Percentiles rank a stretch among this genome's conserved stretches.
Conservation (phyloP, 2,797 vertebrate genomes). For the Gobio occitaniae region DNA sequence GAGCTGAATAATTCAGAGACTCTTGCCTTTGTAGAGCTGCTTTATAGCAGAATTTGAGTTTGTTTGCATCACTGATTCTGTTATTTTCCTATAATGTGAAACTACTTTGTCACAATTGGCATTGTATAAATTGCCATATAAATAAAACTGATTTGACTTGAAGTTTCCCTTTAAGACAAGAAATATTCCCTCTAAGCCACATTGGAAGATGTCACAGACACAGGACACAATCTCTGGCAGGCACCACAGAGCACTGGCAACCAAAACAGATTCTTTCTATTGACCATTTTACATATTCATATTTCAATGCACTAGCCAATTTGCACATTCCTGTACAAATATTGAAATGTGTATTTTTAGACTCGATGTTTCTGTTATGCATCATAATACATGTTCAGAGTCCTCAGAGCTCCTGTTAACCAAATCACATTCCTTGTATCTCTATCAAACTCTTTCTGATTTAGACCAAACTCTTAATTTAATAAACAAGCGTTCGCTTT, state of each 20-base stretch:
- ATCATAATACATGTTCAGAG: conserved; percentile 2
- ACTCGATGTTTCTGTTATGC: neutral
- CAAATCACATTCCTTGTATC: neutral
- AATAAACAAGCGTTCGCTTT: conserved; percentile 1
- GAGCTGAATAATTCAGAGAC: neutral
- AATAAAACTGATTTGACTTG: neutral
- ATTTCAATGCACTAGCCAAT: neutral
- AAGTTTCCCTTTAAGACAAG: neutral
- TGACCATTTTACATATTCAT: neutral
- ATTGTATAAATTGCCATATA: neutral
- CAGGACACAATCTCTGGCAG: neutral
- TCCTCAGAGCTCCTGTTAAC: neutral
- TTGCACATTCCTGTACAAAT: neutral
- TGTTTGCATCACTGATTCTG: neutral
- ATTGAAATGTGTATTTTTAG: neutral
- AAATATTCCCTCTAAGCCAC: neutral
- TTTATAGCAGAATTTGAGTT: neutral
- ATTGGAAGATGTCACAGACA: neutral
- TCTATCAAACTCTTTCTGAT: neutral
- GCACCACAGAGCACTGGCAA: neutral
- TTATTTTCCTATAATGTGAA: neutral
- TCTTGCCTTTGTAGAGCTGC: neutral
- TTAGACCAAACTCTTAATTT: conserved; percentile 10
- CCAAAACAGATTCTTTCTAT: neutral
- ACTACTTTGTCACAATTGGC: neutral